Percentiles rank a stretch among this genome's conserved stretches.
Conservation (phyloP, 2,113 vertebrate species). For the Cyanoliseus patagonus region DNA sequence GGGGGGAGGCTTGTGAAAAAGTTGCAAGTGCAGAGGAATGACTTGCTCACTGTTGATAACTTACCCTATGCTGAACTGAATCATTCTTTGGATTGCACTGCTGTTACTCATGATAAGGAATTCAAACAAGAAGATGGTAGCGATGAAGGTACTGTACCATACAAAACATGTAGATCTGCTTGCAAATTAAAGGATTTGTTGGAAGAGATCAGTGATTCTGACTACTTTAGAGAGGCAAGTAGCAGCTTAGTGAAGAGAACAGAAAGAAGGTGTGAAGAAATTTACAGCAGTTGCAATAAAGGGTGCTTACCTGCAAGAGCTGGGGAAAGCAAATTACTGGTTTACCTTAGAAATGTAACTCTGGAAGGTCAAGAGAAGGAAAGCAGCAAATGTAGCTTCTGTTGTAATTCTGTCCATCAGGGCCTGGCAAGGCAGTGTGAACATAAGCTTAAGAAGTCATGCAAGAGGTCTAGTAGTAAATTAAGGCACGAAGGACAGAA, state of each 20-base stretch:
- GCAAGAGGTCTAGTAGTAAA: conserved; percentile 57
- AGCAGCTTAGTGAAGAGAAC: conserved; percentile 1
- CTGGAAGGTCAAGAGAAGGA: conserved; percentile 23
- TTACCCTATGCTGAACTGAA: not conserved
- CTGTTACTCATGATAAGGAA: not conserved
- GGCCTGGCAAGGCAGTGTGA: conserved; percentile 20
- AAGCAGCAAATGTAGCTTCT: conserved; percentile 36
- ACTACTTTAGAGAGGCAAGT: conserved; percentile 63
- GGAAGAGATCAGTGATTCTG: conserved; percentile 74
- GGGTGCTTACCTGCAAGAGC: not conserved
- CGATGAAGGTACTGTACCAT: not conserved
- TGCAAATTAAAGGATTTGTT: conserved; percentile 67
- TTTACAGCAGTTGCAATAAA: conserved; percentile 9
- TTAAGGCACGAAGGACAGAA: conserved; percentile 33
- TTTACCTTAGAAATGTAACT: conserved; percentile 36
- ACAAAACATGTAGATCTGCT: not conserved
- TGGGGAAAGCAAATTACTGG: not conserved
- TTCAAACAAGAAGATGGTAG: not conserved
- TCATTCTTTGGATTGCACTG: not conserved
- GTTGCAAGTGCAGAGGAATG: conserved; percentile 7
- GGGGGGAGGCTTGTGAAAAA: conserved; percentile 1
- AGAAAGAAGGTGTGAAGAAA: conserved; percentile 27
- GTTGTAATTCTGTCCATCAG: conserved; percentile 25
- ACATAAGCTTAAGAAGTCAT: not conserved
- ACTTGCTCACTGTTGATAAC: not conserved